These are phyloP conservation scores for Prunella fulvescens DNA, from an alignment of 2,113 vertebrate genomes.

Conservation along the genomic window DNA sequence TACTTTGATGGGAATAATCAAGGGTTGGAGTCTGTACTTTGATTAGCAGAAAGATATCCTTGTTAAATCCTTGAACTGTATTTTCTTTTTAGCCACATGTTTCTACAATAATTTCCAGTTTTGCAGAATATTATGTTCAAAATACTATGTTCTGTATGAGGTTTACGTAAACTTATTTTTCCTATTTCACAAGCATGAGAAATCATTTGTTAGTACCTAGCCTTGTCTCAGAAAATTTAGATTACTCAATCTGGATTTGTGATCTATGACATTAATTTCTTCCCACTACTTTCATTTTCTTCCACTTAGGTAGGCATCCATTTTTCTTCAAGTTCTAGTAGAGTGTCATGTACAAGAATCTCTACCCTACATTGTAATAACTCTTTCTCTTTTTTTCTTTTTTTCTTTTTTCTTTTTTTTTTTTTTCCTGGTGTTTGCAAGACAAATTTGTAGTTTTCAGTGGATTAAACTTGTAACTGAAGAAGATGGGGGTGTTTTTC, in stretches of 20 bases:
- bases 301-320: background rate
- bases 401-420: background rate
- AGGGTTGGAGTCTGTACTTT: slow-evolving; percentile 11
- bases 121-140: background rate
- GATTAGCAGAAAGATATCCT: slow-evolving; percentile 20
- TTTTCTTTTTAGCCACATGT: background rate
- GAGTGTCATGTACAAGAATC: background rate
- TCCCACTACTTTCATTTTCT: background rate
- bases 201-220: background rate
- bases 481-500: background rate
- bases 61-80: background rate
- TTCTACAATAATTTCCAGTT: background rate
- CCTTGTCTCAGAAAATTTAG: background rate
- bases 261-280: background rate
- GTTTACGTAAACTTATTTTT: background rate
- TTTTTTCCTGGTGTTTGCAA: background rate
- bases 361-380: background rate
- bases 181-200: background rate
- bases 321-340: background rate
- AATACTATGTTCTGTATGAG: background rate
- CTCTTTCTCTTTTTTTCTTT: background rate
- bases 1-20: slow-evolving; percentile 26
- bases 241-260: background rate
- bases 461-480: background rate
- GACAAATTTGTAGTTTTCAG: background rate